These are phyloP conservation scores for Itoplectis maculator DNA, from an alignment of 2,888 invertebrate species.

Conservation along the genomic window DNA sequence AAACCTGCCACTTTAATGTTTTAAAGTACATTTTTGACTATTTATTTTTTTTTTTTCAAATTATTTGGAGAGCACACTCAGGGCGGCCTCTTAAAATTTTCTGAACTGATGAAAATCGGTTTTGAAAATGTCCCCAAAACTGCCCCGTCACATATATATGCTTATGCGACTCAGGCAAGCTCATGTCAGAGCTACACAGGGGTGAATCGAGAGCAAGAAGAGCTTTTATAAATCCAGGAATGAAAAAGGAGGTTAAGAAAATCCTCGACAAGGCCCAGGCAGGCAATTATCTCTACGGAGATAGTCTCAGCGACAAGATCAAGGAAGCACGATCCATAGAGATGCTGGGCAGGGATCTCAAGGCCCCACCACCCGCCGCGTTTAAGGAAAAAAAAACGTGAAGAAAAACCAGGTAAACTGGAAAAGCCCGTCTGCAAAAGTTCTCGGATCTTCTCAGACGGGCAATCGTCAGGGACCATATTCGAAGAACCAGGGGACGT, in stretches of 20 bases:
- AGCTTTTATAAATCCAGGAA: slow-evolving; percentile 42
- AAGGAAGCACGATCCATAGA: slow-evolving; percentile 52
- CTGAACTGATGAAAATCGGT: no score
- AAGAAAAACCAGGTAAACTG: slow-evolving; percentile 55
- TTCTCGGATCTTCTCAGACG: slow-evolving; percentile 31
- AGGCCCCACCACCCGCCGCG: slow-evolving; percentile 12
- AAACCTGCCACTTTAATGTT: no score
- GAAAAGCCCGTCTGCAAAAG: slow-evolving; percentile 42
- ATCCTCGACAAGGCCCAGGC: slow-evolving; percentile 46
- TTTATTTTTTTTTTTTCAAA: no score
- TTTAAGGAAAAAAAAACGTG: neutral
- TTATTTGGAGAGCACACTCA: no score
- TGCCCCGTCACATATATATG: no score
- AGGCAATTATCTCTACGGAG: slow-evolving; percentile 37
- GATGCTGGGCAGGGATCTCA: slow-evolving; percentile 40
- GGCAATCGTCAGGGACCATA: slow-evolving; percentile 4
- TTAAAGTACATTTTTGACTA: no score
- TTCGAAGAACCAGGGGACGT: neutral
- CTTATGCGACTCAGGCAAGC: slow-evolving; percentile 47
- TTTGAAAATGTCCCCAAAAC: no score
- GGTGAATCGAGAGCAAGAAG: slow-evolving; percentile 44
- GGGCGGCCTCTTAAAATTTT: no score
- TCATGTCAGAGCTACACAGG: slow-evolving; percentile 33
- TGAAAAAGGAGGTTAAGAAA: slow-evolving; percentile 42
- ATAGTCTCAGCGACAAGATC: slow-evolving; percentile 47